Percentiles rank a stretch among this genome's conserved stretches.
Conservation (phyloP, 35 echinoderm and acorn worm genomes). For the Patiria miniata region DNA sequence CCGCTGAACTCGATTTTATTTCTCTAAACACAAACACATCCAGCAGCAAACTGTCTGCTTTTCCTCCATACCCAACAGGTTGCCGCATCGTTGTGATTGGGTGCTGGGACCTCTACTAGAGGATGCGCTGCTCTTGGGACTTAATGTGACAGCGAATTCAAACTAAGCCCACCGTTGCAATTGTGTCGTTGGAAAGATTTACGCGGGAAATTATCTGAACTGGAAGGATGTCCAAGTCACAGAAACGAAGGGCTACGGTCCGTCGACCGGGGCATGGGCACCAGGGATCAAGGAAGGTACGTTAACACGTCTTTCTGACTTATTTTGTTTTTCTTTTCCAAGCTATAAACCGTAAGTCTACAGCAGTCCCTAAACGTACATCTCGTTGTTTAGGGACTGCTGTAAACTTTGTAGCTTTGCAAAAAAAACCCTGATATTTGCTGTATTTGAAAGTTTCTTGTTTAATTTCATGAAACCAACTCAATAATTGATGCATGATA, state of each 20-base stretch:
- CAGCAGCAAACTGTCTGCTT: background rate
- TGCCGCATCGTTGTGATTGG: background rate
- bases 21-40: too few species aligned
- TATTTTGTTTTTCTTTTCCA: too few species aligned
- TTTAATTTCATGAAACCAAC: too few species aligned
- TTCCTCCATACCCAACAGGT: background rate
- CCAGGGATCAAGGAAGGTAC: constrained; percentile 1
- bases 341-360: too few species aligned
- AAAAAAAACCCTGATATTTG: too few species aligned
- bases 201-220: background rate
- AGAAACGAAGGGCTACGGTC: constrained; percentile 8
- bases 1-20: too few species aligned
- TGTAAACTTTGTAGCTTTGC: too few species aligned
- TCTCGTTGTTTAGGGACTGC: too few species aligned
- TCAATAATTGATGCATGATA: too few species aligned
- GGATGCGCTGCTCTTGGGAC: background rate
- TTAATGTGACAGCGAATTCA: background rate
- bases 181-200: background rate
- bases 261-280: background rate
- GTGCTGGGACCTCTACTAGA: background rate
- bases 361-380: too few species aligned
- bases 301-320: background rate
- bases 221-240: background rate
- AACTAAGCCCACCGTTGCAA: background rate
- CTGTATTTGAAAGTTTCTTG: too few species aligned